A percentile compares a stretch with the other conserved stretches of the same genome.
Conservation (phyloP, 2,113 vertebrate genomes). For the Zeus faber region DNA sequence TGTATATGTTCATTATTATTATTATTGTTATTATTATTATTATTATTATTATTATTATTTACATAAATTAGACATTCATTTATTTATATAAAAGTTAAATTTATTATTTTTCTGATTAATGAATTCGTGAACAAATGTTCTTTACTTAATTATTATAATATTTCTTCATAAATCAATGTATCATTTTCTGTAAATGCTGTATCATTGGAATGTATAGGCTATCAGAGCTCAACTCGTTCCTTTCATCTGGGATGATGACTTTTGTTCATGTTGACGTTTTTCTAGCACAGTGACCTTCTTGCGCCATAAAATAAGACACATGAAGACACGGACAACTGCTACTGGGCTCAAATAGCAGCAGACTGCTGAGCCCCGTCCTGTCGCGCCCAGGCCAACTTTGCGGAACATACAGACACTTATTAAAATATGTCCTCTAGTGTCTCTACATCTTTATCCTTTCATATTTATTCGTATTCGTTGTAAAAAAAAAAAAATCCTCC, state of each 20-base stretch:
- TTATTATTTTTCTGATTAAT: no score
- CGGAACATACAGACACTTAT: no score
- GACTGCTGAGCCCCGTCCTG: slow-evolving; percentile 28
- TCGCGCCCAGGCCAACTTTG: slow-evolving; percentile 37
- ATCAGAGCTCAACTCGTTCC: background rate
- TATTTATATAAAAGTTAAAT: no score
- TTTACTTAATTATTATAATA: background rate
- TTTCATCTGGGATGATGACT: no score
- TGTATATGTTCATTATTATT: background rate
- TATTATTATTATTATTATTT: no score
- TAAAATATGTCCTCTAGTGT: no score
- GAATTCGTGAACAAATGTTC: no score
- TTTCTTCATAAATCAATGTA: background rate
- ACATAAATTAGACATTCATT: no score
- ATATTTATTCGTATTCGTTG: background rate
- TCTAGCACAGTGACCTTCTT: slow-evolving; percentile 35
- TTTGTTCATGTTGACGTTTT: slow-evolving; percentile 28
- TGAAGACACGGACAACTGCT: slow-evolving; percentile 70
- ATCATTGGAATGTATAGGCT: background rate
- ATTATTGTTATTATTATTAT: no score
- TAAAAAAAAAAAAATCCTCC: slow-evolving; percentile 2
- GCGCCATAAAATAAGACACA: slow-evolving; percentile 48
- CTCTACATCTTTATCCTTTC: no score
- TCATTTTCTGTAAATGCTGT: background rate
- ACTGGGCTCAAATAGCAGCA: slow-evolving; percentile 65